Conservation (phyloP, 1,140 invertebrate species). For the Solen grandis region DNA sequence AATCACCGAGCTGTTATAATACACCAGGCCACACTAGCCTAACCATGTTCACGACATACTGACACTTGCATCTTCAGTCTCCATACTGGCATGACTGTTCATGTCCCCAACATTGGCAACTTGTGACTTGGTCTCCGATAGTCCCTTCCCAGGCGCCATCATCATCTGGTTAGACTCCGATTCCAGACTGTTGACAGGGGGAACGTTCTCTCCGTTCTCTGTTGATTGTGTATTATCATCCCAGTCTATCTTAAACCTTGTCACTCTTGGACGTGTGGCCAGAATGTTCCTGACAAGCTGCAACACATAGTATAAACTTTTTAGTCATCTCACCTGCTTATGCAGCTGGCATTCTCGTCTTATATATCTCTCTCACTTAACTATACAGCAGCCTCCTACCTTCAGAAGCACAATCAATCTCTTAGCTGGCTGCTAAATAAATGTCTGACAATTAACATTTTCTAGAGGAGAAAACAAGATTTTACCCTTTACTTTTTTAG, state of each 20-base stretch:
- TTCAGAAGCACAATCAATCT: too few species aligned
- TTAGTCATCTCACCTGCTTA: too few species aligned
- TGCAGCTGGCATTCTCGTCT: too few species aligned
- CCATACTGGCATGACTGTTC: slow-evolving; percentile 27
- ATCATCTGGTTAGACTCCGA: slow-evolving; percentile 73
- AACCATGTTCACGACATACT: slow-evolving; percentile 51
- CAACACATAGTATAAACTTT: too few species aligned
- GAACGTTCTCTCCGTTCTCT: slow-evolving; percentile 71
- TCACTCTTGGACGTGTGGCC: slow-evolving; percentile 96
- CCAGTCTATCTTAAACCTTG: slow-evolving; percentile 99
- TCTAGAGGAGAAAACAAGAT: too few species aligned
- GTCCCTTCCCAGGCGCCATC: neutral
- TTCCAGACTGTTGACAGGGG: slow-evolving; percentile 65
- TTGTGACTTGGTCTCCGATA: slow-evolving; percentile 14
- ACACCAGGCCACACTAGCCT: too few species aligned
- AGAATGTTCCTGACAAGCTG: slow-evolving; percentile 94
- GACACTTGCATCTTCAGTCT: slow-evolving; percentile 46
- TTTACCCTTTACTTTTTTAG: too few species aligned
- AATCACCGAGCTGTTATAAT: too few species aligned
- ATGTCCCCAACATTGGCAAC: slow-evolving; percentile 10
- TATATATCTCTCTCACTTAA: too few species aligned
- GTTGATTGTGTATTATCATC: slow-evolving; percentile 84
- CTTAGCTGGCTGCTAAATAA: too few species aligned
- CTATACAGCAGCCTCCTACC: too few species aligned
- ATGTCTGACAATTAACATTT: too few species aligned